Percentiles rank a stretch among this genome's conserved stretches.
Evolutionary conservation across 35 echinoderm and acorn worm species (phyloP).

Genomic region (Eucidaris tribuloides): DNA sequence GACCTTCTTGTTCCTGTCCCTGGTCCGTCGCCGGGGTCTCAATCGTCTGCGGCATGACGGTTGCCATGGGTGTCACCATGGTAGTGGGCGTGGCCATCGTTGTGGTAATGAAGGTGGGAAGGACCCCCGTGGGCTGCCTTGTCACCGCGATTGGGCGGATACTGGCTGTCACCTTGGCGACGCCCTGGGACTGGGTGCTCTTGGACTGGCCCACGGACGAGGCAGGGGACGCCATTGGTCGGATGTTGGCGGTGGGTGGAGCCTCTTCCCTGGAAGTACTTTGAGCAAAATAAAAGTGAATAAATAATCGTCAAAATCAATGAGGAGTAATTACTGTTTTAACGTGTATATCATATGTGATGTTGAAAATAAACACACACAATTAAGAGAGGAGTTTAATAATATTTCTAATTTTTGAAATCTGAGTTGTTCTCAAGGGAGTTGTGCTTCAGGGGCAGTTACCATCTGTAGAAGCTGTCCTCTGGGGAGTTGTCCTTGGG

Average conservation of each 20-base stretch:
- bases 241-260: conserved; percentile 94
- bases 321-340: no score
- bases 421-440: no score
- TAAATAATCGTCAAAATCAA: no score
- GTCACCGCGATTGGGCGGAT: conserved; percentile 92
- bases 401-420: no score
- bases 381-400: no score
- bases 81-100: conserved; percentile 52
- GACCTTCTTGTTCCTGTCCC: conserved; percentile 6
- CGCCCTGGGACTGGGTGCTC: conserved; percentile 31
- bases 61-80: conserved; percentile 80
- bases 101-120: conserved; percentile 21
- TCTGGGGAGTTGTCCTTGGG: no score
- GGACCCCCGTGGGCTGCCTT: not conserved
- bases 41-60: conserved; percentile 91
- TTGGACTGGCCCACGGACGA: conserved; percentile 60
- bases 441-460: no score
- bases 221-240: conserved; percentile 81
- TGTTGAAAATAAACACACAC: no score
- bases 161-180: conserved; percentile 78
- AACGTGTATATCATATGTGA: no score
- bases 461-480: no score
- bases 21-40: not conserved
- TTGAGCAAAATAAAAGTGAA: not conserved
- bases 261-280: conserved; percentile 89